Base-by-base conservation (phyloP, 2,797 vertebrate species). In the Morus bassanus region DNA sequence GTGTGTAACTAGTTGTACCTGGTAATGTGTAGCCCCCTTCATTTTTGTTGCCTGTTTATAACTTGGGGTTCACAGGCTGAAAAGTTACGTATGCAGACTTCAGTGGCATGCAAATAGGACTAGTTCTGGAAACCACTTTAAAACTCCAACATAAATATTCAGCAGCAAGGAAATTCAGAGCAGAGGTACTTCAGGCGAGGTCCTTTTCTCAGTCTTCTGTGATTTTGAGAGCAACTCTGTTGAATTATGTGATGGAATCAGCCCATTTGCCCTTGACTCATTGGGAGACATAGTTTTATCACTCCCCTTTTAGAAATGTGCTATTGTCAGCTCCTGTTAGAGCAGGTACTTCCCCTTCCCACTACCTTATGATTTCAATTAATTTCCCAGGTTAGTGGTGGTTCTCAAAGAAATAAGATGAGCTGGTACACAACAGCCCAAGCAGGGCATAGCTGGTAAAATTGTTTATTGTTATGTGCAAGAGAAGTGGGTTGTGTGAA, bases 281-380 rank as follows among this genome's bases (percentile, higher is more conserved):
- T 5, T 9, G 53, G 56, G 73, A 25, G 53, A 48, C 5, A 21
- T 9, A 17, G 60, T 82, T 93, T 89, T 70, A 92, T 94, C 74
- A 14, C 69, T 64, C 41, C 76, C 46, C 63, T 85, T 69, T 17
- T 31, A 19, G 59, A 87, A 93, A 87, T 37, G 70, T 82, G 80
- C 91, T 96, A 56, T 92, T 90, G 86, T 94, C 93, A 89, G 92
- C 93, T 91, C 48, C 90, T 93, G 48, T 16, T 91, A 14, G 46
- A 82, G 86, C 74, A 68, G 53, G 63, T 85, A 35, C 86, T 73
- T 79, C 64, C 39, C 89, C 46, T 3, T 94, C 88, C 70, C 5
- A 1, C 67, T 68, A 27, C 65, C 68, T 87, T 67, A 18, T 56
- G 73, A 86, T 93, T 88, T 85, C 88, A 92, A 33, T 92, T 97